These are phyloP conservation scores for Epinephelus cyanopodus DNA, from an alignment of 2,113 vertebrate species.

Conservation along the genomic window DNA sequence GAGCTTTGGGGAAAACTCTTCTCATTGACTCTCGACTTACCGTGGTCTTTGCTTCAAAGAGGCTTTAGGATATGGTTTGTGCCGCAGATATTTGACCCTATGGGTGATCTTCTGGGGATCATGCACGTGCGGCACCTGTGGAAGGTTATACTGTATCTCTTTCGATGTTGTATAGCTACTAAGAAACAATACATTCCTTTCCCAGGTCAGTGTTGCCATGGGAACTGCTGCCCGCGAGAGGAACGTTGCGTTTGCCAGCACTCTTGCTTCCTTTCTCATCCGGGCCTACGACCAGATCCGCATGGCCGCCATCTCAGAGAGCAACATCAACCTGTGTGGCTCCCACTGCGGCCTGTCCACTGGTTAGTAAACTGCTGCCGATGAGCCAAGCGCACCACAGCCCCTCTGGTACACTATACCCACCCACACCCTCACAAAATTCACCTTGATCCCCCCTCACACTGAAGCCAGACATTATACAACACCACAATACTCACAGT, in stretches of 20 bases:
- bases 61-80: slow-evolving; percentile 14
- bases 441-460: slow-evolving; percentile 22
- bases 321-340: slow-evolving; percentile 94
- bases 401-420: slow-evolving; percentile 21
- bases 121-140: background rate
- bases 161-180: background rate
- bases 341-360: slow-evolving; percentile 96
- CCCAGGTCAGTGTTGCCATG: slow-evolving; percentile 92
- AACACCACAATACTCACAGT: slow-evolving; percentile 19
- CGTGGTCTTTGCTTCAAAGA: slow-evolving; percentile 47
- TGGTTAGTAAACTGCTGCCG: slow-evolving; percentile 83
- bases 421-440: slow-evolving; percentile 10
- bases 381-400: background rate
- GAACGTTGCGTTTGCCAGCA: slow-evolving; percentile 92
- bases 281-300: slow-evolving; percentile 95
- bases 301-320: slow-evolving; percentile 95
- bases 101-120: slow-evolving; percentile 14
- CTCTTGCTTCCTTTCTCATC: slow-evolving; percentile 93
- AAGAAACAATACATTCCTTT: slow-evolving; percentile 13
- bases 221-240: slow-evolving; percentile 91
- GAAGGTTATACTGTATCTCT: background rate
- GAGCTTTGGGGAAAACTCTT: slow-evolving; percentile 40
- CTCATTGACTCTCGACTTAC: slow-evolving; percentile 22
- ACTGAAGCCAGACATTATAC: slow-evolving; percentile 39
- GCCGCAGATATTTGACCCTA: slow-evolving; percentile 31